Percentiles rank a stretch among this genome's conserved stretches.
These are phyloP conservation scores for Nephrotoma guestfalica DNA, from an alignment of 2,888 invertebrate species.

Conservation along the genomic window DNA sequence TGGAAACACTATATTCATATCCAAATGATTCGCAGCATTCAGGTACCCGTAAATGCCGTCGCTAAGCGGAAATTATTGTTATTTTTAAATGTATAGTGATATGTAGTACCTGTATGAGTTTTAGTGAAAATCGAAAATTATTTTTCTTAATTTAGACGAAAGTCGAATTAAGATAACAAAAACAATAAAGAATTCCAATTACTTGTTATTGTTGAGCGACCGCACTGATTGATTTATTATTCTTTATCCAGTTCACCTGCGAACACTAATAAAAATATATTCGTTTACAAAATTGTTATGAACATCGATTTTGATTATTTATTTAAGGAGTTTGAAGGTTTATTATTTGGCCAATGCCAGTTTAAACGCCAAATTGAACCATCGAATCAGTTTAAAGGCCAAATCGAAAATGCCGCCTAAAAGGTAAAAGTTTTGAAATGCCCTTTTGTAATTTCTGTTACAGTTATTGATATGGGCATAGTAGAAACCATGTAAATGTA, in stretches of 20 bases:
- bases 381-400: no score
- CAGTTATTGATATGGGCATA: no score
- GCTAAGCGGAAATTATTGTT: background rate
- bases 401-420: no score
- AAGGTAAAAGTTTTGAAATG: no score
- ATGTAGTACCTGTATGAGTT: background rate
- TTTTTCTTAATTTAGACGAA: background rate
- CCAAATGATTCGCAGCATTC: conserved; percentile 3
- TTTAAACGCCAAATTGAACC: no score
- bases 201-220: background rate
- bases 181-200: background rate
- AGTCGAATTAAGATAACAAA: background rate
- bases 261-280: background rate
- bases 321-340: background rate
- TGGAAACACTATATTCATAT: background rate
- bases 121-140: background rate
- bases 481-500: no score
- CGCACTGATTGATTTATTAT: background rate
- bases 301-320: background rate
- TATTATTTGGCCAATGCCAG: background rate
- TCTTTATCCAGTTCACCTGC: background rate
- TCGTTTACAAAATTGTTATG: background rate
- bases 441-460: no score
- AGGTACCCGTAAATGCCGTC: background rate
- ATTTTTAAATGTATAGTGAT: background rate